Percentiles rank a stretch among this genome's conserved stretches.
phyloP scores from a whole-genome alignment of 2,888 invertebrate genomes.

The Azorinus chamasolen region DNA sequence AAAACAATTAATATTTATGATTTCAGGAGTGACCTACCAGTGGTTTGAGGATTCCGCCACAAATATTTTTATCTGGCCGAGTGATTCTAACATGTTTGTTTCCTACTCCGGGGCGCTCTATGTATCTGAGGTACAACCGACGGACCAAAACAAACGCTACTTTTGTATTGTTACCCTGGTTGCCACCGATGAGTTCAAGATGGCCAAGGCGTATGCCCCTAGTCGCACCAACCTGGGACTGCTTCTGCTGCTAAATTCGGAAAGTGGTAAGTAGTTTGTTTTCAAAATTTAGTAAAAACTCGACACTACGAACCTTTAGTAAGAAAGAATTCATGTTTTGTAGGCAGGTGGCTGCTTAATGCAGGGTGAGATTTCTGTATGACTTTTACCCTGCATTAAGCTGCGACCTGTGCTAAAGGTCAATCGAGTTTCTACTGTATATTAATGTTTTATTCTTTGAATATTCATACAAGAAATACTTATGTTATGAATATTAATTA shows the following conservation, averaged over 20 bases:
- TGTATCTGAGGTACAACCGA: constrained; percentile 60
- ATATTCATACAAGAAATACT: too few species aligned
- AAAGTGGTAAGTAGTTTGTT: constrained; percentile 22
- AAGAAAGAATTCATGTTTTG: too few species aligned
- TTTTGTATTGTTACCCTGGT: constrained; percentile 51
- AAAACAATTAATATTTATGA: too few species aligned
- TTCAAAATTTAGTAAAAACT: too few species aligned
- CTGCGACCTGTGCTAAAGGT: too few species aligned
- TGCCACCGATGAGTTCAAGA: constrained; percentile 62
- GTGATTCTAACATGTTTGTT: constrained; percentile 93
- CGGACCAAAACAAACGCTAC: constrained; percentile 52
- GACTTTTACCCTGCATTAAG: too few species aligned
- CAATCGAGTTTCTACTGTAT: too few species aligned
- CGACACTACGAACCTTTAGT: too few species aligned
- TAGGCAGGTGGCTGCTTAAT: too few species aligned
- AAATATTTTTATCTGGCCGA: constrained; percentile 93
- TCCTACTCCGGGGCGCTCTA: constrained; percentile 94
- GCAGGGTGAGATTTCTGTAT: too few species aligned
- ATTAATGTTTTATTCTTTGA: too few species aligned
- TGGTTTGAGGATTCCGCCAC: constrained; percentile 91
- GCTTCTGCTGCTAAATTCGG: constrained; percentile 67
- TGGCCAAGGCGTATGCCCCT: constrained; percentile 67
- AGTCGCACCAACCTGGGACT: constrained; percentile 78
- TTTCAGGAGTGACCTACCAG: constrained; percentile 88
- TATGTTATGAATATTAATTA: too few species aligned